Percentiles rank a stretch among this genome's conserved stretches.
Conservation (phyloP, 2,113 vertebrate genomes). For the Bambusicola thoracicus region DNA sequence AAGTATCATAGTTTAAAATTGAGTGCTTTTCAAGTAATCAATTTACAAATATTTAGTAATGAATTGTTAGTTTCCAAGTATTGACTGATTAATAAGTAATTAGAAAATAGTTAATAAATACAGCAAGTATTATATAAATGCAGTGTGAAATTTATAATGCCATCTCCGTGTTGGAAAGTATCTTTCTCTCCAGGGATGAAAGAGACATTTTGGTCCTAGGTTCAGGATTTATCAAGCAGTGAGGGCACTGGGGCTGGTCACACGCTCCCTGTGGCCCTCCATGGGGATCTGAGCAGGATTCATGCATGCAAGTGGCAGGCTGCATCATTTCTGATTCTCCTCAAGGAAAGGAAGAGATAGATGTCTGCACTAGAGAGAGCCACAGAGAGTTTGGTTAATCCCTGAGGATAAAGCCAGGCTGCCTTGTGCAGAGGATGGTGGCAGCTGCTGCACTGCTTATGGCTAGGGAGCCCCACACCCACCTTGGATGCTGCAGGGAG, state of each 20-base stretch:
- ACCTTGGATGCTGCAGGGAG: neutral
- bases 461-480: neutral
- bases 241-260: neutral
- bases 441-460: neutral
- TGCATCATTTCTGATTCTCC: neutral
- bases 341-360: neutral
- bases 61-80: neutral
- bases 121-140: neutral
- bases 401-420: neutral
- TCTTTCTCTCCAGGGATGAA: neutral
- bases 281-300: neutral
- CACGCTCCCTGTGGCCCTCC: neutral
- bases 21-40: neutral
- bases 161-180: neutral
- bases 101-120: neutral
- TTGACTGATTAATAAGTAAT: neutral
- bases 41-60: neutral
- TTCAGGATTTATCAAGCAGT: neutral
- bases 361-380: neutral
- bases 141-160: neutral
- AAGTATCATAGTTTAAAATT: neutral
- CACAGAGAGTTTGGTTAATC: neutral
- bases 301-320: neutral
- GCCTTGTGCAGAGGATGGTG: neutral
- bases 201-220: neutral